phyloP scores from a whole-genome alignment of 2,113 vertebrate genomes.

The Numida meleagris region DNA sequence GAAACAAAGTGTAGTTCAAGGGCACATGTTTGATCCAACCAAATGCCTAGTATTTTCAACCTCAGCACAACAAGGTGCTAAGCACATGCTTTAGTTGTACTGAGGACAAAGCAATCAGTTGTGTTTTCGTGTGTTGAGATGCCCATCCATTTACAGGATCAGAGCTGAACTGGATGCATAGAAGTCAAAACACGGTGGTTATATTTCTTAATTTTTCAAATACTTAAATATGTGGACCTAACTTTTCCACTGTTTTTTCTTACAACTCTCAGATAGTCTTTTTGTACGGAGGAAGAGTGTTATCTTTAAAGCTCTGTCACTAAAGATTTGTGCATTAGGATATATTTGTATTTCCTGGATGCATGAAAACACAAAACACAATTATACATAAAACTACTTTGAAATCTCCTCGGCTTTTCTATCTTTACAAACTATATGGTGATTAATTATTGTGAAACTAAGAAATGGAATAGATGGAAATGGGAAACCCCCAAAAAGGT shows the following conservation, averaged over 20 bases:
- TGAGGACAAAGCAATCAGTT: neutral
- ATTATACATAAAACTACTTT: neutral
- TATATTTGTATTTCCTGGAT: neutral
- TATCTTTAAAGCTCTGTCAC: neutral
- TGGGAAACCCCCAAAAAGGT: neutral
- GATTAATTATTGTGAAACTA: neutral
- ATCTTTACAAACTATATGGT: neutral
- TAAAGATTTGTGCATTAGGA: neutral
- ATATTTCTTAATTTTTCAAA: neutral
- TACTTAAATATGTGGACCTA: neutral
- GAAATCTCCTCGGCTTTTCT: neutral
- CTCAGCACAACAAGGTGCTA: neutral
- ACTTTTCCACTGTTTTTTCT: neutral
- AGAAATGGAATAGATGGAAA: neutral
- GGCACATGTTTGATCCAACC: neutral
- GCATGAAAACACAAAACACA: neutral
- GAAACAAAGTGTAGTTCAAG: neutral
- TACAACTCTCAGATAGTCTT: neutral
- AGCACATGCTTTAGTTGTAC: rapidly evolving
- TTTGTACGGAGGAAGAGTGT: neutral
- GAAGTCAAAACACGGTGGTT: neutral
- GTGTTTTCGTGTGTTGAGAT: neutral
- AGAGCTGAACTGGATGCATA: neutral
- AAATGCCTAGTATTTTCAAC: neutral
- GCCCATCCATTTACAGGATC: neutral